A percentile compares a stretch with the other conserved stretches of the same genome.
Conservation (phyloP, 1,140 invertebrate species). For the Aphis gossypii region DNA sequence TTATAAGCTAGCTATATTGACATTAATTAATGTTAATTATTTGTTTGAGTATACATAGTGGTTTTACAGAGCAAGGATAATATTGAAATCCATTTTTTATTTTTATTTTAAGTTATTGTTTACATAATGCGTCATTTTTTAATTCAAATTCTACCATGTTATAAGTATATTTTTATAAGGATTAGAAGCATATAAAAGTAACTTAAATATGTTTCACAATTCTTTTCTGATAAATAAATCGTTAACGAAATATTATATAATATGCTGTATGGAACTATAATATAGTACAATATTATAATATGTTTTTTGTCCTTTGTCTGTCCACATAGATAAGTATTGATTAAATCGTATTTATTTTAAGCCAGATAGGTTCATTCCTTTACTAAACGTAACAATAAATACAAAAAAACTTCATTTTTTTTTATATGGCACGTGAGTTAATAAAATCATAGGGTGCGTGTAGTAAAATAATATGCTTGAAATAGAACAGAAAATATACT, state of each 20-base stretch:
- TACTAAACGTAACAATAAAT: not conserved
- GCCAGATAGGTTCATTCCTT: not conserved
- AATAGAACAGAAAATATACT: not conserved
- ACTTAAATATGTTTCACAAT: not conserved
- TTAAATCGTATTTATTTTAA: constrained; percentile 11
- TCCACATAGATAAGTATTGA: not conserved
- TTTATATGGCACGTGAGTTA: not conserved
- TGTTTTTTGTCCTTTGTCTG: not conserved
- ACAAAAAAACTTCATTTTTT: not conserved
- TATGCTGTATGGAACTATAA: not conserved
- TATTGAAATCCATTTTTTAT: too few relatives aligned
- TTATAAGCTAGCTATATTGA: too few relatives aligned
- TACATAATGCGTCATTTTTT: too few relatives aligned
- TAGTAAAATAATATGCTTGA: not conserved
- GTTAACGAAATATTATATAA: not conserved
- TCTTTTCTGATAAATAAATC: not conserved
- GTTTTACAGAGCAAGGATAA: too few relatives aligned
- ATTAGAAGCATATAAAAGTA: not conserved
- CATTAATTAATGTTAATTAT: too few relatives aligned
- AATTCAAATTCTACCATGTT: not conserved
- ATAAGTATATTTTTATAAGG: not conserved
- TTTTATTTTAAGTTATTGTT: too few relatives aligned
- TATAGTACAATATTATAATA: not conserved
- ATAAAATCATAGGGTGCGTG: not conserved
- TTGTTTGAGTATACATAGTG: too few relatives aligned